Percentiles rank a stretch among this genome's conserved stretches.
Evolutionary conservation across 2,888 invertebrate genomes (phyloP).

Genomic region (Trichacis sp.): DNA sequence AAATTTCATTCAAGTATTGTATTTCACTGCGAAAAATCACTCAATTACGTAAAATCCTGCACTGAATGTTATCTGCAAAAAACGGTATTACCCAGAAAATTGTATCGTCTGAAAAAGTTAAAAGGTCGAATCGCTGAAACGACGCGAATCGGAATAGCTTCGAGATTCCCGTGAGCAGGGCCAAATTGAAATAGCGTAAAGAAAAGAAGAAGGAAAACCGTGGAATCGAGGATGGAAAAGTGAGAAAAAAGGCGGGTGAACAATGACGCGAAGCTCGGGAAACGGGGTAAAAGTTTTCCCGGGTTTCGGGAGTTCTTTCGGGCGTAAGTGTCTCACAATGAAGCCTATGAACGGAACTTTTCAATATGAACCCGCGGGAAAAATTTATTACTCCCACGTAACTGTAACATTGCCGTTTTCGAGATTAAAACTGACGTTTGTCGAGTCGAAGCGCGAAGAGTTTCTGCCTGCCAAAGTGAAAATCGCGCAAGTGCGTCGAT

Average conservation of each 20-base stretch:
- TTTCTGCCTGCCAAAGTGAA: neutral
- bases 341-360: conserved; percentile 23
- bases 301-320: neutral
- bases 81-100: neutral
- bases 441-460: neutral
- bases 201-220: conserved; percentile 18
- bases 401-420: conserved; percentile 10
- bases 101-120: neutral
- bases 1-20: neutral
- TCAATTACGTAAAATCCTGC: neutral
- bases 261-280: conserved; percentile 1
- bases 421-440: conserved; percentile 4
- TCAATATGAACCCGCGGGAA: conserved; percentile 44
- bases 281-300: conserved; percentile 21
- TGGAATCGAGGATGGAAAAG: conserved; percentile 11
- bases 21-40: neutral
- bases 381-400: conserved; percentile 43
- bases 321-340: conserved; percentile 1
- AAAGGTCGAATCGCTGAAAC: neutral
- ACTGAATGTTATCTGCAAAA: neutral
- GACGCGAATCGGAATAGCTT: conserved; percentile 4
- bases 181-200: conserved; percentile 39
- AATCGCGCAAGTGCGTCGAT: conserved; percentile 7
- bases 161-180: neutral
- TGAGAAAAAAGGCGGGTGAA: conserved; percentile 1